These are phyloP conservation scores for Micrastur ruficollis DNA, from an alignment of 2,797 vertebrate genomes.

Conservation along the genomic window DNA sequence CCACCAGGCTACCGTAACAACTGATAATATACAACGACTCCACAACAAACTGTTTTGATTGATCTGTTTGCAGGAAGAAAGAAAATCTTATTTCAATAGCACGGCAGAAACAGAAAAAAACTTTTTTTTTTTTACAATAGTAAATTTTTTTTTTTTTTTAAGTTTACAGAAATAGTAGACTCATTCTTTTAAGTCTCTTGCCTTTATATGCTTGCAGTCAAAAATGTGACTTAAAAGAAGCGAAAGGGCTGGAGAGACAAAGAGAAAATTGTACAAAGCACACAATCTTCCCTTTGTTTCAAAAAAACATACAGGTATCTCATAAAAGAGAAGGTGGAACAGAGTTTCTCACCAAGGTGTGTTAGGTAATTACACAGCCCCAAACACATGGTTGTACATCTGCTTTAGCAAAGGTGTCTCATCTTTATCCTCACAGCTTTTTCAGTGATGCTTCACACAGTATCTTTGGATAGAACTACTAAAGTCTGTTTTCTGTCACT, in stretches of 20 bases:
- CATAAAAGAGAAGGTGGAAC: neutral
- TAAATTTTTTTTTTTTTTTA: too few relatives aligned
- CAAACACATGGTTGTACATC: neutral
- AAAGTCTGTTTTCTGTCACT: neutral
- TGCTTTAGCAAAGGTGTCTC: neutral
- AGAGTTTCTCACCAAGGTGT: neutral
- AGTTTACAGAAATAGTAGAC: rapidly evolving
- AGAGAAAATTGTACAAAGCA: neutral
- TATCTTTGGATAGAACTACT: neutral
- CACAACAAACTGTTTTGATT: constrained; percentile 90
- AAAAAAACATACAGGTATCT: neutral
- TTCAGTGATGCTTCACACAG: neutral
- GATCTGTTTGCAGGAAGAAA: constrained; percentile 78
- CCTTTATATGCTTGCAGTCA: neutral
- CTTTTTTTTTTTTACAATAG: too few relatives aligned
- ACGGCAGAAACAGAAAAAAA: neutral
- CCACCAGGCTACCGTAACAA: constrained; percentile 94
- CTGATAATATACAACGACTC: constrained; percentile 95
- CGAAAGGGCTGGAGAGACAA: neutral
- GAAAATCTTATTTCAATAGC: neutral
- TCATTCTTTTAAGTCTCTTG: neutral
- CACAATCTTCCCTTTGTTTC: neutral
- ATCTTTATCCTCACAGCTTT: neutral
- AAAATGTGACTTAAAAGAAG: neutral
- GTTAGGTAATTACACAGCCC: neutral